Evolutionary conservation across 2,797 vertebrate species (phyloP).

Genomic region (Limnodromus scolopaceus): DNA sequence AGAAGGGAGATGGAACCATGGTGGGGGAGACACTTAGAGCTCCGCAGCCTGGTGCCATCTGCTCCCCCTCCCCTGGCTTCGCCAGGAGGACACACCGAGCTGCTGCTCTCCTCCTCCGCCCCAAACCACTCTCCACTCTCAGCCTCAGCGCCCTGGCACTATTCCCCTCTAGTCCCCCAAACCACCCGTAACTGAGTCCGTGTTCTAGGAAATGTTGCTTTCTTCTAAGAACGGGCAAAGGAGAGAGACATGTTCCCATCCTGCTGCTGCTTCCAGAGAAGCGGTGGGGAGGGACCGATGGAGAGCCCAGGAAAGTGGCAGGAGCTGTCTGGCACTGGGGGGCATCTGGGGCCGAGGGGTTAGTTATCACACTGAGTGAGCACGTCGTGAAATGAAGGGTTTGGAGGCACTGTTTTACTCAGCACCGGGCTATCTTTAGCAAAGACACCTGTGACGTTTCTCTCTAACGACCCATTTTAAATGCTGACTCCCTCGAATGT

Average conservation of each 20-base stretch:
- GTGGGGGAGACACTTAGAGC: background rate
- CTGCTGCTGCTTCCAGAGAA: rapidly evolving
- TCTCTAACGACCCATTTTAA: conserved; percentile 34
- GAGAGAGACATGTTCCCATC: rapidly evolving
- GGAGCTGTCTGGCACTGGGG: background rate
- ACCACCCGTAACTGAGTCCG: rapidly evolving
- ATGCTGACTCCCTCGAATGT: conserved; percentile 51
- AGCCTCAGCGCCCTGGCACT: background rate
- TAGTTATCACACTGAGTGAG: background rate
- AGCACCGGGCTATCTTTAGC: conserved; percentile 67
- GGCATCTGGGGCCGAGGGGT: background rate
- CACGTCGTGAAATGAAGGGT: conserved; percentile 49
- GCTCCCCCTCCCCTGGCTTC: background rate
- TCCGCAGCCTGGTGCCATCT: background rate
- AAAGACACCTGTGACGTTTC: background rate
- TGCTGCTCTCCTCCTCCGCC: background rate
- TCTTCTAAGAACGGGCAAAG: background rate
- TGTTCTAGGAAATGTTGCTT: background rate
- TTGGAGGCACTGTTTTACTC: conserved; percentile 65
- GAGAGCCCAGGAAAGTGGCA: background rate
- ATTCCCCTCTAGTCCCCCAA: background rate
- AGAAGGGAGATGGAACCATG: background rate
- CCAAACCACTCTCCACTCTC: rapidly evolving
- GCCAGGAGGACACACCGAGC: rapidly evolving
- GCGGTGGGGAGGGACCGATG: rapidly evolving